Percentiles rank a stretch among this genome's conserved stretches.
Evolutionary conservation across 2,888 invertebrate genomes (phyloP).

Genomic region (Agrochola circellaris): DNA sequence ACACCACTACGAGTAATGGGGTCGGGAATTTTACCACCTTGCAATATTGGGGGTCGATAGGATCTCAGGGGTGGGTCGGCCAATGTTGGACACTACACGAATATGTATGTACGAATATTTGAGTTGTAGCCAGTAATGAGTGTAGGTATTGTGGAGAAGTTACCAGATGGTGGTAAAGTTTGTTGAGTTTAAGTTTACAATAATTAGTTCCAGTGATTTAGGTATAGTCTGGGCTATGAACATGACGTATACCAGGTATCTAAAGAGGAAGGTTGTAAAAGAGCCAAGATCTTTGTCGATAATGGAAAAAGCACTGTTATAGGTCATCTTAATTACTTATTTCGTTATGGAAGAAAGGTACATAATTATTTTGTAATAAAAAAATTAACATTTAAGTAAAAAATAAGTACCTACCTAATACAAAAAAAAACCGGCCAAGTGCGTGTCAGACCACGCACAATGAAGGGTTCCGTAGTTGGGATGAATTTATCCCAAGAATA

Average conservation of each 20-base stretch:
- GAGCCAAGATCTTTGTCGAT: neutral
- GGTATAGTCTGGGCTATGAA: neutral
- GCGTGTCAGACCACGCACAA: too few relatives aligned
- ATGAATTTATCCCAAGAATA: too few relatives aligned
- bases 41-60: conserved; percentile 84
- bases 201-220: neutral
- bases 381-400: neutral
- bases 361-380: neutral
- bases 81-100: conserved; percentile 63
- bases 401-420: too few relatives aligned
- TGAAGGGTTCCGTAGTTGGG: too few relatives aligned
- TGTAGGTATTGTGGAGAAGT: conserved; percentile 12
- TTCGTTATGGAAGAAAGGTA: neutral
- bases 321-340: neutral
- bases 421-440: too few relatives aligned
- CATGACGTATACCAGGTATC: too few relatives aligned
- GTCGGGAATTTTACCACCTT: conserved; percentile 84
- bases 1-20: conserved; percentile 76
- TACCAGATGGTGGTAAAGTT: conserved; percentile 10
- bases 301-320: neutral
- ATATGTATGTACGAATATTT: conserved; percentile 49
- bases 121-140: conserved; percentile 26
- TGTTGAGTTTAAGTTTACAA: neutral
- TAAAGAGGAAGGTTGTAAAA: neutral
- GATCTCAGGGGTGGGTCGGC: conserved; percentile 62